Conservation (phyloP, 2,113 vertebrate genomes). For the Crotalus helleri region DNA sequence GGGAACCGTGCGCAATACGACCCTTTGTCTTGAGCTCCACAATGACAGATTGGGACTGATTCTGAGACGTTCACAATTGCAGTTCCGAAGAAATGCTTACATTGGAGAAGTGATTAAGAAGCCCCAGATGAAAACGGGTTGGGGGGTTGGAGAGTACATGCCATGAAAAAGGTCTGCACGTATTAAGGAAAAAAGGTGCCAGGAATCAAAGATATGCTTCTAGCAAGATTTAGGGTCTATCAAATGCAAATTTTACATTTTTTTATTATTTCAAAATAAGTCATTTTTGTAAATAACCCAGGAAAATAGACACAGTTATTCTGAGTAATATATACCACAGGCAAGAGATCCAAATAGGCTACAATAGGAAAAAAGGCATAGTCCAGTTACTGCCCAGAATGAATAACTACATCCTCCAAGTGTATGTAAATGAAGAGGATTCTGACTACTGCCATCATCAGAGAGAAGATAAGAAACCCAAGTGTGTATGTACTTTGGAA, state of each 20-base stretch:
- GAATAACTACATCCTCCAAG: background rate
- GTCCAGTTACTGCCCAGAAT: background rate
- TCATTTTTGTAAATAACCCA: background rate
- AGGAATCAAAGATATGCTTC: background rate
- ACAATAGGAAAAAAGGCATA: background rate
- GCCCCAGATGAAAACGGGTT: background rate
- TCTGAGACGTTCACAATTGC: background rate
- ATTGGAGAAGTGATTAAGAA: background rate
- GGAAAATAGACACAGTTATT: background rate
- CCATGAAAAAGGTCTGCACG: background rate
- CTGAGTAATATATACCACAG: background rate
- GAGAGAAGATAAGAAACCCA: constrained; percentile 15
- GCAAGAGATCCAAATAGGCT: background rate
- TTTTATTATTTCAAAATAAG: background rate
- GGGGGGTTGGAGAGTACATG: background rate
- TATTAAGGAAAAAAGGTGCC: background rate
- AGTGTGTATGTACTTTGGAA: background rate
- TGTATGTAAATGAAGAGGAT: constrained; percentile 7
- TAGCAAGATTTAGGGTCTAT: background rate
- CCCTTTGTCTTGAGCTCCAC: background rate
- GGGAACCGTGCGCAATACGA: background rate
- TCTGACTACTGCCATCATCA: background rate
- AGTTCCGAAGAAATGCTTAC: background rate
- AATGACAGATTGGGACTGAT: background rate
- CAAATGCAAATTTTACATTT: background rate